phyloP scores from a whole-genome alignment of 2,888 invertebrate genomes.

The Drosophila anceps region DNA sequence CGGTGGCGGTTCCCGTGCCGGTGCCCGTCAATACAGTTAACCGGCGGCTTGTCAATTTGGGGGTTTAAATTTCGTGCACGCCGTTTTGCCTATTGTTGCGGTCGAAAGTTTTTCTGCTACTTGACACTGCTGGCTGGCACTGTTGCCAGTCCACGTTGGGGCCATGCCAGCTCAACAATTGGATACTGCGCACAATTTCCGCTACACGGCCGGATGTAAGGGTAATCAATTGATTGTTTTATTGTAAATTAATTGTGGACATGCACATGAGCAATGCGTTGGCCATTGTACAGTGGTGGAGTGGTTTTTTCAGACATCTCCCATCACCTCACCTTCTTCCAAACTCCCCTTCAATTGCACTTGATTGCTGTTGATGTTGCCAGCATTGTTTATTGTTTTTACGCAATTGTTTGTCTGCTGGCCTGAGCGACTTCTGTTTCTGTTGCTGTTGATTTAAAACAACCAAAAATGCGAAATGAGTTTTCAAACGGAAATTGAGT shows the following conservation, averaged over 20 bases:
- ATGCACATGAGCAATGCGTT: conserved; percentile 71
- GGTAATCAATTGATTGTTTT: conserved; percentile 83
- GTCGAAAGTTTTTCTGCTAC: conserved; percentile 33
- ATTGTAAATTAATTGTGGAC: conserved; percentile 81
- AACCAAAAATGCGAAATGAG: conserved; percentile 78
- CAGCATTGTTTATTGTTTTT: conserved; percentile 77
- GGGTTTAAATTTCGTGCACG: conserved; percentile 42
- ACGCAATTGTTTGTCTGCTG: conserved; percentile 75
- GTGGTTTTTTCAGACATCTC: background rate
- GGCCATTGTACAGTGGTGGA: conserved; percentile 6
- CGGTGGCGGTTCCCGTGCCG: conserved; percentile 22
- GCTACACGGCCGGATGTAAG: conserved; percentile 74
- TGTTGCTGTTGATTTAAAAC: conserved; percentile 77
- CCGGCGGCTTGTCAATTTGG: conserved; percentile 53
- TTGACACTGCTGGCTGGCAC: conserved; percentile 48
- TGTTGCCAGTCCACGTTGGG: background rate
- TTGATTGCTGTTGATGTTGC: conserved; percentile 38
- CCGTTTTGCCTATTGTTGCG: conserved; percentile 27
- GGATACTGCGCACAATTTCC: conserved; percentile 80
- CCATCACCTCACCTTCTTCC: background rate
- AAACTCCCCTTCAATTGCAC: background rate
- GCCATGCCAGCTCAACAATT: conserved; percentile 58
- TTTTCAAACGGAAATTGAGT: conserved; percentile 78
- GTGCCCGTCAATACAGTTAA: conserved; percentile 60
- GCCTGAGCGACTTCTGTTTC: conserved; percentile 56